A percentile compares a stretch with the other conserved stretches of the same genome.
Evolutionary conservation across 2,797 vertebrate genomes (phyloP).

Genomic region (Menidia menidia): DNA sequence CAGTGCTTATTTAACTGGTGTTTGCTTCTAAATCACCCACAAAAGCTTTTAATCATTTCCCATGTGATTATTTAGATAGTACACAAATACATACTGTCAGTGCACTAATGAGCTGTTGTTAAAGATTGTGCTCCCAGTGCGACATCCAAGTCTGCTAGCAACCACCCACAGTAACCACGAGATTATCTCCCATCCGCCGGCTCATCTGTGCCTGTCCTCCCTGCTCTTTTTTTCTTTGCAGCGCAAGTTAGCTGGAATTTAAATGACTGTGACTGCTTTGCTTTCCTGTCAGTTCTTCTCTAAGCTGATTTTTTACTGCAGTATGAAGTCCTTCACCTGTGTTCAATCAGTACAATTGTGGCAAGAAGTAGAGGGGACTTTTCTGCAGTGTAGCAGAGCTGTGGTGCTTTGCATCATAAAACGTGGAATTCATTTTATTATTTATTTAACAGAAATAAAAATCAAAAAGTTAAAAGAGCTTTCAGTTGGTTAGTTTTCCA

Average conservation of each 20-base stretch:
- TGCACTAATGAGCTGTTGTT: slow-evolving; percentile 43
- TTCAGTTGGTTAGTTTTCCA: not conserved
- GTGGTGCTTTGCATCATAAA: not conserved
- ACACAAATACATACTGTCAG: slow-evolving; percentile 6
- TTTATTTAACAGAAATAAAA: not conserved
- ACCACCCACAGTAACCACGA: slow-evolving; percentile 10
- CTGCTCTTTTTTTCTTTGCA: not conserved
- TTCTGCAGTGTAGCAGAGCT: not conserved
- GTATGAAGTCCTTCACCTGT: slow-evolving; percentile 2
- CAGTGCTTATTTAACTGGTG: slow-evolving; percentile 1
- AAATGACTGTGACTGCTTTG: slow-evolving; percentile 16
- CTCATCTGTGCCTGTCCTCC: slow-evolving; percentile 9
- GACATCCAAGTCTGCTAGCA: slow-evolving; percentile 13
- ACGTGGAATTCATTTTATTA: not conserved
- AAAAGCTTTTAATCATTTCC: slow-evolving; percentile 29
- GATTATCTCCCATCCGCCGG: not conserved
- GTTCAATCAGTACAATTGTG: not conserved
- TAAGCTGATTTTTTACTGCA: not conserved
- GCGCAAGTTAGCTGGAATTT: slow-evolving; percentile 6
- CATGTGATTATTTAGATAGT: slow-evolving; percentile 19
- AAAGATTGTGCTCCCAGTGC: slow-evolving; percentile 18
- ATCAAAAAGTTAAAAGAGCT: no score
- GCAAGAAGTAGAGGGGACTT: not conserved
- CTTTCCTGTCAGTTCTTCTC: not conserved
- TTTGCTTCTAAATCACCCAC: slow-evolving; percentile 4